phyloP scores from a whole-genome alignment of 2,113 vertebrate species.

The Sander lucioperca region DNA sequence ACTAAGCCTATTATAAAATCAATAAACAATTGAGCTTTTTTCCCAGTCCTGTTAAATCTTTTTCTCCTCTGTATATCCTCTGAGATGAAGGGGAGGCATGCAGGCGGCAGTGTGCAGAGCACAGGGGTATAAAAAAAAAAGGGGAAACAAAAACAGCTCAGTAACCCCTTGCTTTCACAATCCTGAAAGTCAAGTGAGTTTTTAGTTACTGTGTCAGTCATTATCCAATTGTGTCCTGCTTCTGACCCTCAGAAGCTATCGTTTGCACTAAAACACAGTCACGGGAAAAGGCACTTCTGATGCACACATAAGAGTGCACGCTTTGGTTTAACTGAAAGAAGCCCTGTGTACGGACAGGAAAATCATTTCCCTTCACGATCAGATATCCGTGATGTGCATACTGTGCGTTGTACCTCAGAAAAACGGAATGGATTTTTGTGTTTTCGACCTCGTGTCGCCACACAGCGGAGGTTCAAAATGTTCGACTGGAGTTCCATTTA shows the following conservation, averaged over 20 bases:
- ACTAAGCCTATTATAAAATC: slow-evolving; percentile 91
- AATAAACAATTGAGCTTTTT: slow-evolving; percentile 88
- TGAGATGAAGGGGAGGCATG: slow-evolving; percentile 76
- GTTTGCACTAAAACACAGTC: slow-evolving; percentile 36
- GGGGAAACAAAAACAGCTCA: slow-evolving; percentile 34
- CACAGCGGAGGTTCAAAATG: not conserved
- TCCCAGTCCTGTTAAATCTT: slow-evolving; percentile 82
- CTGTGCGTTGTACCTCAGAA: slow-evolving; percentile 21
- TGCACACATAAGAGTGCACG: slow-evolving; percentile 1
- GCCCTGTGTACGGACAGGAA: not conserved
- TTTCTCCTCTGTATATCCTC: slow-evolving; percentile 86
- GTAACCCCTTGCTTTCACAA: slow-evolving; percentile 51
- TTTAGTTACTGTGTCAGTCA: slow-evolving; percentile 36
- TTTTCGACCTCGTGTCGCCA: slow-evolving; percentile 12
- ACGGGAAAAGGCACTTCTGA: slow-evolving; percentile 12
- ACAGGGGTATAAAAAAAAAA: slow-evolving; percentile 12
- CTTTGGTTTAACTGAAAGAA: slow-evolving; percentile 15
- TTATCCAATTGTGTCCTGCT: slow-evolving; percentile 62
- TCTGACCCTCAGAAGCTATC: slow-evolving; percentile 33
- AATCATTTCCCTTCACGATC: slow-evolving; percentile 11
- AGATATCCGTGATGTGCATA: slow-evolving; percentile 16
- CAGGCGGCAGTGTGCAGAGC: slow-evolving; percentile 43
- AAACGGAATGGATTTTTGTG: not conserved
- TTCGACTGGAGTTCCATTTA: slow-evolving; percentile 4
- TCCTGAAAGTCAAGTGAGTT: slow-evolving; percentile 57